phyloP scores from a whole-genome alignment of 2,113 vertebrate species.

The Empidonax alnorum region DNA sequence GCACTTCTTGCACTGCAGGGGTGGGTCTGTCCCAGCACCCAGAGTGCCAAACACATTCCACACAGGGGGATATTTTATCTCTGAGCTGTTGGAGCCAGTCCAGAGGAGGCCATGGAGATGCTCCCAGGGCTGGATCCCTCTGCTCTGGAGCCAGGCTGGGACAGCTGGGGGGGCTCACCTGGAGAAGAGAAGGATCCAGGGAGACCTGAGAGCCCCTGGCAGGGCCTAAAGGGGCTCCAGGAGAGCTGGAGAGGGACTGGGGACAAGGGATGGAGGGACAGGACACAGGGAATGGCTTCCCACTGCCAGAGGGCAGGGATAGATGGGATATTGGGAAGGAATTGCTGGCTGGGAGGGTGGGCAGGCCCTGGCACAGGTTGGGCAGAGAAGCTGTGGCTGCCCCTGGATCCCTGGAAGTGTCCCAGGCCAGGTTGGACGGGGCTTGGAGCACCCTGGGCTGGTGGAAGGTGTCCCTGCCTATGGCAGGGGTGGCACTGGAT shows the following conservation, averaged over 20 bases:
- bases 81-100: accelerated
- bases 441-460: background rate
- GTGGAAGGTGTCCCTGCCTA: background rate
- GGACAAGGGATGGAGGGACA: no score
- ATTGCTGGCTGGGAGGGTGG: background rate
- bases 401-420: background rate
- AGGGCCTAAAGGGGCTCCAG: background rate
- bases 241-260: background rate
- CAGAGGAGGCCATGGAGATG: accelerated
- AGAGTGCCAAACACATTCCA: background rate
- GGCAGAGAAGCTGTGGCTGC: background rate
- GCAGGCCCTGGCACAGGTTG: background rate
- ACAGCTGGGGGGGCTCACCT: background rate
- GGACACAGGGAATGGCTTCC: background rate
- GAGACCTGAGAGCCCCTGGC: background rate
- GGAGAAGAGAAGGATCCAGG: background rate
- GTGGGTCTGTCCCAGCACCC: background rate
- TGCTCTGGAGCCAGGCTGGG: background rate
- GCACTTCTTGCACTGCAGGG: accelerated
- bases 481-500: background rate
- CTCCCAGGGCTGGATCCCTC: background rate
- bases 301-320: background rate
- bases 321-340: background rate
- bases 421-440: background rate
- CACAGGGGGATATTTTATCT: background rate